Evolutionary conservation across 2,888 invertebrate genomes (phyloP), one percentile per base, ranked within the genome.

Genomic region (Gymnoscelis rufifasciata): DNA sequence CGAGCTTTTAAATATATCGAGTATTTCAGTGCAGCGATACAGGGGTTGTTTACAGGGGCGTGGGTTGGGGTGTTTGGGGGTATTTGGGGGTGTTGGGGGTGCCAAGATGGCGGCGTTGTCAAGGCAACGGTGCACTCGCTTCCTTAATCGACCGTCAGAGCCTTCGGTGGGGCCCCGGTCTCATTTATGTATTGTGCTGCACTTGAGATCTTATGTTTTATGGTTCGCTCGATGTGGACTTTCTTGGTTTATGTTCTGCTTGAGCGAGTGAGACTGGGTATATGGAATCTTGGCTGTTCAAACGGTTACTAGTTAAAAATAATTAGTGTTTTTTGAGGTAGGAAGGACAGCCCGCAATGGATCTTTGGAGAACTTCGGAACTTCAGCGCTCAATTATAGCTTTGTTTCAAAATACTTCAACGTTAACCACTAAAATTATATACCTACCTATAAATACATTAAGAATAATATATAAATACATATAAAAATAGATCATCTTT

Each of bases 101-200:
- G 74, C 67, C 83, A 88, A 87, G 86, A 87, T 87, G 87, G 87
- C 87, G 83, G 64, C 83, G 87, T 87, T 71, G 74, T 69, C 81
- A 78, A 74, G 84, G 83, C 82, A 86, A 88, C 87, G 82, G 67
- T 88, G 87, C 87, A 87, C 76, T 86, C 77, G 80, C 86, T 87
- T 88, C 87, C 86, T 87, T 88, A 84, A 87, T 88, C 87, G 87
- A 88, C 87, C 87, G 86, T 76, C 78, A 77, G 77, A 77, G 71
- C 75, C 80, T 74, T 69, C 74, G 63, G 70, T 71, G 66, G 68
- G 68, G 64, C 66, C 64, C 65, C 60, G 60, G 64, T 69, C 71
- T 76, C 83, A 76, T 79, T 82, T 83, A 83, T 84, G 70, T 83
- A 82, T 83, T 78, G 80, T 83, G 83, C 76, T 87, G 83, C 84